A percentile compares a stretch with the other conserved stretches of the same genome.
Conservation (phyloP, 53 echinoderm and acorn worm genomes). For the Apostichopus leukothele region DNA sequence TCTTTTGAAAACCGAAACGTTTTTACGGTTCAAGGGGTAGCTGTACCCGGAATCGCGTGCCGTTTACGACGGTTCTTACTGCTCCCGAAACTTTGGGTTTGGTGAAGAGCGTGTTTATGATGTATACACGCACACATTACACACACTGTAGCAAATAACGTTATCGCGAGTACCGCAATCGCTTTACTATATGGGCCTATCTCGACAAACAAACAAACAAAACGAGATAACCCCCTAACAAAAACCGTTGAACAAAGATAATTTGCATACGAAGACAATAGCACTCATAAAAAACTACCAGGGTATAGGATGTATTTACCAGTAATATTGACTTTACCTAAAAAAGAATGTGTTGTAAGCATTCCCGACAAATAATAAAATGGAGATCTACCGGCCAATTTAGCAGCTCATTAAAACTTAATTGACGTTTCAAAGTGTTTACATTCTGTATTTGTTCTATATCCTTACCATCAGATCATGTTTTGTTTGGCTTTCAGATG, state of each 20-base stretch:
- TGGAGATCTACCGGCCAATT: neutral
- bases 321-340: neutral
- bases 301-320: neutral
- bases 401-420: conserved; percentile 9
- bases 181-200: neutral
- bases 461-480: too few species aligned
- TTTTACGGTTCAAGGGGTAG: neutral
- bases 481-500: too few species aligned
- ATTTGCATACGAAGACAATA: too few species aligned
- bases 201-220: neutral
- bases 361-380: conserved; percentile 25
- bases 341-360: conserved; percentile 2
- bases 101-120: neutral
- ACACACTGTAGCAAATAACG: neutral
- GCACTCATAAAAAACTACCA: too few species aligned
- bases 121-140: neutral
- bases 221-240: too few species aligned
- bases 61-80: conserved; percentile 42
- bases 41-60: neutral
- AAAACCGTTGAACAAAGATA: too few species aligned
- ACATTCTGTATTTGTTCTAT: neutral
- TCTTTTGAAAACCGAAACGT: neutral
- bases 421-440: neutral
- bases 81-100: conserved; percentile 12
- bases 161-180: neutral